phyloP scores from a whole-genome alignment of 2,888 invertebrate species.

The Blastobasis lacticolella region DNA sequence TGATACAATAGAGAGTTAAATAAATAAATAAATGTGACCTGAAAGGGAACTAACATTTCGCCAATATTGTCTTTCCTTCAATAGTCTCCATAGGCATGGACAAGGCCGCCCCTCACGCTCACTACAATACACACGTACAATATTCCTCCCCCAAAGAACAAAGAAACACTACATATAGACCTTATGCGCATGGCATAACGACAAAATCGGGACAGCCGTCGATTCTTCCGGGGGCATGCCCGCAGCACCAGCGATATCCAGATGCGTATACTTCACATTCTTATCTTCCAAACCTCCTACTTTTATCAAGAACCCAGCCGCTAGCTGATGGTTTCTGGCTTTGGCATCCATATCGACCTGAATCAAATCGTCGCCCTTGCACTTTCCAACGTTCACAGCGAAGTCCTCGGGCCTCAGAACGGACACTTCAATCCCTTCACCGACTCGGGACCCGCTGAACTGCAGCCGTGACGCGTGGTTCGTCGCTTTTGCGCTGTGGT shows the following conservation, averaged over 20 bases:
- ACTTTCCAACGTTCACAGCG: constrained; percentile 76
- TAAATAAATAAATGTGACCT: too few relatives aligned
- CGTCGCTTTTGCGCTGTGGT: constrained; percentile 77
- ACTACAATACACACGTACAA: too few relatives aligned
- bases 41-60: too few relatives aligned
- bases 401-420: constrained; percentile 81
- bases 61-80: too few relatives aligned
- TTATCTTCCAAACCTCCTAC: constrained; percentile 86
- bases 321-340: constrained; percentile 63
- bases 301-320: constrained; percentile 81
- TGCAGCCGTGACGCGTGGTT: constrained; percentile 77
- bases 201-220: constrained; percentile 80
- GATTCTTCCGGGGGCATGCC: constrained; percentile 78
- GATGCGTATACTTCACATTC: constrained; percentile 85
- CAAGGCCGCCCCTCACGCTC: too few relatives aligned
- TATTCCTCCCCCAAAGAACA: too few relatives aligned
- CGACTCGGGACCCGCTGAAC: constrained; percentile 77
- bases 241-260: constrained; percentile 84
- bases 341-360: constrained; percentile 49
- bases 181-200: constrained; percentile 70
- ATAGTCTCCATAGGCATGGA: too few relatives aligned
- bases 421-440: constrained; percentile 86
- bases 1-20: too few relatives aligned
- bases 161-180: constrained; percentile 23
- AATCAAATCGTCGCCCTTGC: constrained; percentile 86